Evolutionary conservation across 2,113 vertebrate species (phyloP), one percentile per base, ranked within the genome.

Genomic region (Heliornis fulica): DNA sequence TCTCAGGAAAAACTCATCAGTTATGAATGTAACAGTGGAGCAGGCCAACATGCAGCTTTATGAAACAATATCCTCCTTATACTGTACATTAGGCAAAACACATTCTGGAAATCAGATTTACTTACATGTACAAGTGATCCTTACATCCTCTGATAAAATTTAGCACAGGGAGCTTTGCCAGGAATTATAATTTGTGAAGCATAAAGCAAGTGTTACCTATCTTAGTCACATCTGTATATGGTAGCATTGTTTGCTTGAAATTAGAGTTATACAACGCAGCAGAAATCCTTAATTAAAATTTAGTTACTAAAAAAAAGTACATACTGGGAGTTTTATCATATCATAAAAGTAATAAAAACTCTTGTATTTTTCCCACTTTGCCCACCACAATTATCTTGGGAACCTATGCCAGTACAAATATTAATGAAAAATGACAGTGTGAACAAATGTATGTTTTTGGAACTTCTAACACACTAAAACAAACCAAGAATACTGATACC

Each of bases 1-100:
- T 98, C 97, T 97, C 97, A 97, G 97, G 97, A 97, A 98, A 98
- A 98, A 98, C 97, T 98, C 98, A 98, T 98, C 98, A 98, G 97
- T 98, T 98, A 98, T 92, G 96, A 98, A 98, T 96, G 91, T 96
- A 98, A 94, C 91, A 76, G 96, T 51, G 34, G 94, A 95, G 89
- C 93, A 97, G 95, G 96, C 96, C 97, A 97, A 95, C 79, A 68
- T 66, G 81, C 88, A 96, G 95, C 92, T 96, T 97, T 72, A 94
- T 94, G 97, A 95, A 96, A 97, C 94, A 97, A 80, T 85, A 97
- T 96, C 89, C 87, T 93, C 78, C 90, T 95, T 95, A 95, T 95
- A 96, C 93, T 92, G 93, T 96, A 96, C 79, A 93, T 96, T 92
- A 95, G 76, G 90, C 89, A 96, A 95, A 97, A 97, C 95, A 96